Evolutionary conservation across 2,113 vertebrate species (phyloP).

Genomic region (Vireo altiloquus): DNA sequence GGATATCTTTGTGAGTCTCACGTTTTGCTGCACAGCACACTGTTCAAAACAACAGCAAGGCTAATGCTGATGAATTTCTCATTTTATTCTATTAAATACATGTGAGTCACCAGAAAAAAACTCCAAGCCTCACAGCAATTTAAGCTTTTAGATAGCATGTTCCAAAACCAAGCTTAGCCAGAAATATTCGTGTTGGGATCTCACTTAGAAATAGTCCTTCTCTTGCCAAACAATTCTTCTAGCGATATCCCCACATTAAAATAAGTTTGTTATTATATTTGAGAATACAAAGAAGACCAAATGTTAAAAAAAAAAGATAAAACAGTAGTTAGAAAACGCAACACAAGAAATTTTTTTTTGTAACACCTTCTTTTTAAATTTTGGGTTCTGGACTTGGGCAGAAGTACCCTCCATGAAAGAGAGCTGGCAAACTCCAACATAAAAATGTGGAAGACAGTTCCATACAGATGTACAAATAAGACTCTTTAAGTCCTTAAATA

Average conservation of each 20-base stretch:
- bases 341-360: neutral
- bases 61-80: neutral
- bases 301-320: neutral
- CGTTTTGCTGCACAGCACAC: neutral
- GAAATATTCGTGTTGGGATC: constrained; percentile 52
- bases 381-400: neutral
- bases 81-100: constrained; percentile 30
- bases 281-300: constrained; percentile 39
- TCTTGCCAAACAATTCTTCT: constrained; percentile 66
- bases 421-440: neutral
- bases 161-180: constrained; percentile 59
- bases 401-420: neutral
- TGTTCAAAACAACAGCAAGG: neutral
- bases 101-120: constrained; percentile 65
- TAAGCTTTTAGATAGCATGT: constrained; percentile 52
- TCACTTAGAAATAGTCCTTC: constrained; percentile 61
- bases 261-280: constrained; percentile 25
- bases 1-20: neutral
- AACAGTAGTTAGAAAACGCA: neutral
- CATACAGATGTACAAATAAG: neutral
- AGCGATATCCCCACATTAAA: constrained; percentile 43
- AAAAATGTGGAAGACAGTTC: neutral
- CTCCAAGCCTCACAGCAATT: constrained; percentile 52
- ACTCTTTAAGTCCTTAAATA: neutral
- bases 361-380: neutral